Evolutionary conservation across 2,888 invertebrate genomes (phyloP), one percentile per base, ranked within the genome.

Genomic region (Stenotaenia linearis): DNA sequence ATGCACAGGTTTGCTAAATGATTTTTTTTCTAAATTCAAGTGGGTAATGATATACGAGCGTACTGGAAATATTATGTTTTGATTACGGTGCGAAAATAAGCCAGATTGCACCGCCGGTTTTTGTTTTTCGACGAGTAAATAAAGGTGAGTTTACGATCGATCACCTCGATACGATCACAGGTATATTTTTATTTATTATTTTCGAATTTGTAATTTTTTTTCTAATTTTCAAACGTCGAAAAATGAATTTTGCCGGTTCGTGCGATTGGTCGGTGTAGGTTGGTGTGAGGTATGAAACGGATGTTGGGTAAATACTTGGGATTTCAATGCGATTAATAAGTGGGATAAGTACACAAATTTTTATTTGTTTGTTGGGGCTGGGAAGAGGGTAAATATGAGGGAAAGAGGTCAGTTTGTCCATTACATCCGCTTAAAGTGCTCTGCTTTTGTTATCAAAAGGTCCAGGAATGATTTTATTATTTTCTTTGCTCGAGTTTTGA

Each of bases 361-460:
- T 69, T 23, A 2, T 23, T 69, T 28, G 28, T 1, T 23, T 23
- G 28, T 28, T 28, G 69, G 12, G 69, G 28, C 12, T 28, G 69
- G 69, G 12, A 28, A 28, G 69, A 69, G 69, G 28, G 25, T 69
- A 69, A 69, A 69, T 25, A 25, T 10, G 9, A 69, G 23, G 69
- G 25, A 69, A 69, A 69, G 69, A 69, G 69, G 69, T 69, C 69
- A 69, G 69, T 69, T 69, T 69, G 69, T 69, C 28, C 69, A 25
- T 10, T 50, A 50, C 18, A 50, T 50, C 50, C 50, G 50, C 18
- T 50, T 50, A n/a, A n/a, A 50, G 15, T 2, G 18, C 18, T 50
- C 50, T 15, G 5, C 50, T n/a, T 50, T 50, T 50, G 18, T 50
- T 50, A 50, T 18, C n/a, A 1, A 9, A 6, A 4, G 9, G 32